These are phyloP conservation scores for Tinea pellionella DNA, from an alignment of 2,888 invertebrate genomes.

Conservation along the genomic window DNA sequence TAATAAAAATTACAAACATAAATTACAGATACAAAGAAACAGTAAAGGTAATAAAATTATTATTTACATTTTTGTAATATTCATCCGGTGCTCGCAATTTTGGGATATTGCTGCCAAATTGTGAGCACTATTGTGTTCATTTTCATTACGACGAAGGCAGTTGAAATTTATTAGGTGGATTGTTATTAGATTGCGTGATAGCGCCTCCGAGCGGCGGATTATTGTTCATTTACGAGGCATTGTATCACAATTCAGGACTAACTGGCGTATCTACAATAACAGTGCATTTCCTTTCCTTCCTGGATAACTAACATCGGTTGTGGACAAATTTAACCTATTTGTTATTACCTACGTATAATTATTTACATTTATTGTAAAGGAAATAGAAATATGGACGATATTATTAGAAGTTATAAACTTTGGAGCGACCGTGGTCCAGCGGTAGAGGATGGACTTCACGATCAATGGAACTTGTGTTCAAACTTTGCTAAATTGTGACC, in stretches of 20 bases:
- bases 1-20: too few species aligned
- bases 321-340: not conserved
- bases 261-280: not conserved
- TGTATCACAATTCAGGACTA: conserved; percentile 3
- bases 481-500: too few species aligned
- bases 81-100: not conserved
- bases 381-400: too few species aligned
- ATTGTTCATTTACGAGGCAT: conserved; percentile 7
- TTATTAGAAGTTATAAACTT: too few species aligned
- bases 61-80: not conserved
- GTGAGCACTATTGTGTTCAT: not conserved
- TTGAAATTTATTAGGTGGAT: not conserved
- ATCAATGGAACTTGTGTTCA: too few species aligned
- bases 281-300: not conserved
- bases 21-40: too few species aligned
- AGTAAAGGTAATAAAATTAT: too few species aligned
- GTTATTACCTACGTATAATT: too few species aligned
- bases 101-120: not conserved
- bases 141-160: not conserved
- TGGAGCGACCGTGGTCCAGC: too few species aligned
- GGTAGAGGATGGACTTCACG: too few species aligned
- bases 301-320: not conserved
- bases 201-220: conserved; percentile 8
- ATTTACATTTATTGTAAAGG: not conserved
- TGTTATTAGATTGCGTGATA: conserved; percentile 12